Base-by-base conservation (phyloP, 2,113 vertebrate species). In the Theristicus caerulescens region DNA sequence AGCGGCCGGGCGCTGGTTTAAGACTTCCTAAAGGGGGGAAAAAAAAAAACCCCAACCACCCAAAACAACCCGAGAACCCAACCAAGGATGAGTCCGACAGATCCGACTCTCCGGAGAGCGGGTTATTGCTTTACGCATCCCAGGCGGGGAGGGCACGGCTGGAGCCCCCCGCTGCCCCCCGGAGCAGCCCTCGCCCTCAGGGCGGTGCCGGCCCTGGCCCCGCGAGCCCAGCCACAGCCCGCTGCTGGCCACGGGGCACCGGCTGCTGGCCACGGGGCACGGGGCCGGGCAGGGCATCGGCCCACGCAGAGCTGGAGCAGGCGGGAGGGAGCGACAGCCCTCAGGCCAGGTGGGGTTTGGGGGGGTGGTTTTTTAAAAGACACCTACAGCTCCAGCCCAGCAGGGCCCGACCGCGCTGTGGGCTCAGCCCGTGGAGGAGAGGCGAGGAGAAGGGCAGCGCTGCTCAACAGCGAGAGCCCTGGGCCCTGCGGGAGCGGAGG, bases 51-150 rank as follows among this genome's bases (percentile, higher is more conserved):
- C 54, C 73, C 46, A 46, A 52, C 42, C 34, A 38, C 46, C 36
- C 58, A 11, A 44, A 70, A 14, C 64, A 69, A 78, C 27, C 70
- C 82, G 21, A 40, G 65, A 52, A 12, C 20, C 42, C 88, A 51
- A 22, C 31, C 64, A 1, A 49, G 81, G 74, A n/a, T 7, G 44
- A 58, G 69, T 14, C 88, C 5, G 49, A 38, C 15, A 14, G 13
- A 6, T 11, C 44, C 15, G 2, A 12, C 74, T 71, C 85, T 80
- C 40, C 14, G 4, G 21, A 46, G 77, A 57, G 80, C 16, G 0
- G 70, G 83, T 97, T 96, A 97, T 94, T 96, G 95, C 95, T 96
- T 96, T 72, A 72, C 9, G 0, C 72, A 29, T n/a, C 69, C 83
- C n/a, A 4, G 85, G 82, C 3, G 0, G 49, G 36, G 51, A 36